Evolutionary conservation across 1,140 invertebrate genomes (phyloP).

Genomic region (Caenorhabditis tropicalis): DNA sequence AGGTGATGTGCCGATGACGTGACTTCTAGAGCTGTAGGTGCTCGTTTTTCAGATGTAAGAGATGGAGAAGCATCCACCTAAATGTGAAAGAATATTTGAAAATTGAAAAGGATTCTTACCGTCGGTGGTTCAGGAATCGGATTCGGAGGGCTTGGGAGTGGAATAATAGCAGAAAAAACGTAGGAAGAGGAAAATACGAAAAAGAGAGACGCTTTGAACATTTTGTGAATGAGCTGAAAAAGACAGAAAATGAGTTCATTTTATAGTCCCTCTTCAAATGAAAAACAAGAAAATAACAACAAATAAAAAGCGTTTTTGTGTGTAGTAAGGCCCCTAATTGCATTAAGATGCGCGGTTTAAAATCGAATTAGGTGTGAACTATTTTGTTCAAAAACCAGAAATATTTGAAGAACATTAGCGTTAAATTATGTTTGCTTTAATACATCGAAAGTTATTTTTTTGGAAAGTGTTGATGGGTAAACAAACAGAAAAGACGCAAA

Average conservation of each 20-base stretch:
- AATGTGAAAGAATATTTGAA: neutral
- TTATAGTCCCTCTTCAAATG: neutral
- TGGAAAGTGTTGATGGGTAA: neutral
- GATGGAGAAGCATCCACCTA: neutral
- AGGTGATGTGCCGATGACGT: slow-evolving; percentile 25
- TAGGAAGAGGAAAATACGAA: neutral
- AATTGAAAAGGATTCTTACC: neutral
- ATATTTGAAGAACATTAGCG: neutral
- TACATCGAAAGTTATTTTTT: neutral
- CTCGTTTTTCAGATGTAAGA: neutral
- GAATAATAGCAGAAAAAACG: neutral
- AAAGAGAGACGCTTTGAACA: neutral
- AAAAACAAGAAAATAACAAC: neutral
- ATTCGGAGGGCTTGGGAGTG: neutral
- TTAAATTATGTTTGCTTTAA: neutral
- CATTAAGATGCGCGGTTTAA: neutral
- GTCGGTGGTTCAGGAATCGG: neutral
- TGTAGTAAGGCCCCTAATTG: neutral
- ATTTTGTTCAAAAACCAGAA: neutral
- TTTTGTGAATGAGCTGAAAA: neutral
- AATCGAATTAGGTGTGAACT: slow-evolving; percentile 19
- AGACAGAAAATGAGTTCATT: neutral
- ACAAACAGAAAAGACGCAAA: neutral
- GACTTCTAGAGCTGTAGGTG: neutral
- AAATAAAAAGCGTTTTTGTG: neutral